Percentiles rank a stretch among this genome's conserved stretches.
These are phyloP conservation scores for Ceratitis capitata DNA, from an alignment of 1,140 invertebrate genomes.

Conservation along the genomic window DNA sequence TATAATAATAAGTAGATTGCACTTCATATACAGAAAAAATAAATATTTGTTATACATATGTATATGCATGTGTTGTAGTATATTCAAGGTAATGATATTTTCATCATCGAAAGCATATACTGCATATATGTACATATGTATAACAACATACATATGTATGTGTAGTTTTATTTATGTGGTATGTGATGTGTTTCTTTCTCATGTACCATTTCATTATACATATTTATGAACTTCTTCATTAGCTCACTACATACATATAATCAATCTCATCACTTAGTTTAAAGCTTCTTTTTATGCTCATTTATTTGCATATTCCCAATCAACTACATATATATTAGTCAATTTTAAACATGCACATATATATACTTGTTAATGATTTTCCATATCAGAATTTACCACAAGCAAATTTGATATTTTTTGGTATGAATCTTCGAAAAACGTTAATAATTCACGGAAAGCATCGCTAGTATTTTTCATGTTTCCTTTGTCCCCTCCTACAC, in stretches of 20 bases:
- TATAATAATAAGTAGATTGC: slow-evolving; percentile 22
- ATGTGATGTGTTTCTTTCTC: not conserved
- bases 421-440: no score
- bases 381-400: no score
- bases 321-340: no score
- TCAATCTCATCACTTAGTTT: not conserved
- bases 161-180: not conserved
- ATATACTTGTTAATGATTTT: no score
- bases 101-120: no score
- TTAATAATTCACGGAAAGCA: no score
- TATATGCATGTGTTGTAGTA: not conserved
- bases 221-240: not conserved
- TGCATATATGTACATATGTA: not conserved
- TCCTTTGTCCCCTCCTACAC: no score
- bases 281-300: not conserved
- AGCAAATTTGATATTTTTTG: no score
- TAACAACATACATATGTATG: slow-evolving; percentile 1
- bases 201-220: not conserved
- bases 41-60: not conserved
- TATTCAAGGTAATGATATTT: not conserved
- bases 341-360: no score
- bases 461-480: no score
- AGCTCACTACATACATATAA: not conserved
- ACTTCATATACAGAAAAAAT: slow-evolving; percentile 1
- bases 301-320: not conserved